These are phyloP conservation scores for Gavia stellata DNA, from an alignment of 2,113 vertebrate genomes.

Conservation along the genomic window DNA sequence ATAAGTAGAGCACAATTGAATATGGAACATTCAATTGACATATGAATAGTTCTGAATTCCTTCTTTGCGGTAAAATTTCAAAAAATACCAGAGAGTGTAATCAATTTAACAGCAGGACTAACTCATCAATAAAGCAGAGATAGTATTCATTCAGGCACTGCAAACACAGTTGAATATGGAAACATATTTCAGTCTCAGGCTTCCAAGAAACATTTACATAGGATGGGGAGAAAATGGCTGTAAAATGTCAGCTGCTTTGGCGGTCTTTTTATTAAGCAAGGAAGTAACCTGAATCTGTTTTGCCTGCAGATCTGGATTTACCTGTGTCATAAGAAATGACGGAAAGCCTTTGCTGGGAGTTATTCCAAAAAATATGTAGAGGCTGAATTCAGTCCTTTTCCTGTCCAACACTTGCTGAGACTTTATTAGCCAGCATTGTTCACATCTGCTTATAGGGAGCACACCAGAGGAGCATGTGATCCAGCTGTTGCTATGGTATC, in stretches of 20 bases:
- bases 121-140: not conserved
- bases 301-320: not conserved
- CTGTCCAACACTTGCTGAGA: conserved; percentile 22
- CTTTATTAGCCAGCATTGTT: conserved; percentile 55
- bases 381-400: not conserved
- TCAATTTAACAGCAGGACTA: not conserved
- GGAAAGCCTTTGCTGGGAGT: not conserved
- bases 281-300: conserved; percentile 21
- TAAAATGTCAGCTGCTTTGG: not conserved
- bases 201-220: not conserved
- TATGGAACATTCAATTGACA: not conserved
- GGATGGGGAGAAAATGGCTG: not conserved
- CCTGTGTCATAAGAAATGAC: not conserved
- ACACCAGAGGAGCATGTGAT: conserved; percentile 40
- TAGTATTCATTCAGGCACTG: not conserved
- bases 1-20: not conserved
- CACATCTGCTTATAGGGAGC: conserved; percentile 59
- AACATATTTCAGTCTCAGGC: not conserved
- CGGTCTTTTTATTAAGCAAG: not conserved
- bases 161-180: not conserved
- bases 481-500: conserved; percentile 68
- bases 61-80: not conserved
- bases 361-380: not conserved
- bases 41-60: not conserved
- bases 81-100: not conserved